Conservation (phyloP, 2,888 invertebrate genomes). For the Spodoptera littoralis region DNA sequence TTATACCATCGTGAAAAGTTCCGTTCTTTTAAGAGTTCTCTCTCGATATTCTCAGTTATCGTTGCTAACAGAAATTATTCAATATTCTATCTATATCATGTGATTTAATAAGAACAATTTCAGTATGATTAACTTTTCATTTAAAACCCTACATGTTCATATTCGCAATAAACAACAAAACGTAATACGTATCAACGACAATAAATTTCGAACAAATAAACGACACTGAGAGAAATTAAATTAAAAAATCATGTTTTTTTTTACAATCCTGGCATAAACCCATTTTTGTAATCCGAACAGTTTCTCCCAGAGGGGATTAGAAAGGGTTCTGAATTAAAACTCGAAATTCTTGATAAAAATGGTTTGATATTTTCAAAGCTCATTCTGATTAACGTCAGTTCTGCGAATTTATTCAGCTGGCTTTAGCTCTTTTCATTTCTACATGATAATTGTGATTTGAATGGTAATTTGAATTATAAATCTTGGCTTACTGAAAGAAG, state of each 20-base stretch:
- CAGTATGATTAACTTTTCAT: no score
- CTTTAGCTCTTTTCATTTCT: conserved; percentile 24
- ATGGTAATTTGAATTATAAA: conserved; percentile 7
- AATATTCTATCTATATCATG: no score
- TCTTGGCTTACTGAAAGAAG: no score
- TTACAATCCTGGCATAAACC: conserved; percentile 9
- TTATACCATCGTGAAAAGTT: conserved; percentile 12
- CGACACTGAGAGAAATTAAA: no score
- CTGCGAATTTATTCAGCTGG: conserved; percentile 8
- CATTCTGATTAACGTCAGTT: conserved; percentile 29
- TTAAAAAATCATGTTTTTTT: no score
- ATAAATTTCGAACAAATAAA: not conserved
- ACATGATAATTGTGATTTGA: conserved; percentile 19
- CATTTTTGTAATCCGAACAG: conserved; percentile 36
- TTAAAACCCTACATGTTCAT: no score
- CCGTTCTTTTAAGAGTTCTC: not conserved
- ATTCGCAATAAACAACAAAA: no score
- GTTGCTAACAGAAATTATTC: no score
- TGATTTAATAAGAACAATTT: no score
- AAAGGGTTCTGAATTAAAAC: conserved; percentile 43
- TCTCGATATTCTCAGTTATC: no score
- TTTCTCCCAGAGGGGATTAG: conserved; percentile 34
- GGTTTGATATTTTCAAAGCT: conserved; percentile 31
- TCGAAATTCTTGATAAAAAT: conserved; percentile 31
- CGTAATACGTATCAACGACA: not conserved